These are phyloP conservation scores for Asbolus verrucosus DNA, from an alignment of 1,140 invertebrate genomes.

Conservation along the genomic window DNA sequence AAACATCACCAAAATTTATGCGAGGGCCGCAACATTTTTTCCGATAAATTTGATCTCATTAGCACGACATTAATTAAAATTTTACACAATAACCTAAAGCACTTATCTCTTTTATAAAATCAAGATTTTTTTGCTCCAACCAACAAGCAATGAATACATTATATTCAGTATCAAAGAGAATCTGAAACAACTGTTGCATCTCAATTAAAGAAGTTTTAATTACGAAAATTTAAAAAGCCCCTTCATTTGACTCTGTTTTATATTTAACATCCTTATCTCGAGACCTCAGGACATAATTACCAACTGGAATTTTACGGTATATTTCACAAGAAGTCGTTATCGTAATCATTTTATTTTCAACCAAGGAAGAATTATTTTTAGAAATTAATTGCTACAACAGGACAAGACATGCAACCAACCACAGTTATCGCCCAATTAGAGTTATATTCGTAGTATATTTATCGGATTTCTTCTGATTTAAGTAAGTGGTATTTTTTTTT, in stretches of 20 bases:
- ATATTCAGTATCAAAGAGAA: conserved; percentile 34
- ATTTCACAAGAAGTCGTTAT: conserved; percentile 17
- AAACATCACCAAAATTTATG: too few relatives aligned
- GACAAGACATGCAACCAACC: too few relatives aligned
- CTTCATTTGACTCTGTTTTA: conserved; percentile 40
- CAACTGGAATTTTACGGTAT: conserved; percentile 35
- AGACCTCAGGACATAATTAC: conserved; percentile 54
- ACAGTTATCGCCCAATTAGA: too few relatives aligned
- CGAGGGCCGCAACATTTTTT: neutral
- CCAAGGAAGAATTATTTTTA: conserved; percentile 7
- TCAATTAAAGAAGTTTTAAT: conserved; percentile 57
- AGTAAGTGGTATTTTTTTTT: too few relatives aligned
- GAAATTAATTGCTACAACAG: conserved; percentile 5
- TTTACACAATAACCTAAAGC: conserved; percentile 26
- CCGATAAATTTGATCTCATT: conserved; percentile 24
- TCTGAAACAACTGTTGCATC: conserved; percentile 55
- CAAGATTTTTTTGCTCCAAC: conserved; percentile 11
- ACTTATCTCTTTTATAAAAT: conserved; percentile 35
- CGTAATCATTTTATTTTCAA: conserved; percentile 19
- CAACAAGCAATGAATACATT: conserved; percentile 21
- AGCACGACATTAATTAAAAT: conserved; percentile 31
- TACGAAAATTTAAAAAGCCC: conserved; percentile 50
- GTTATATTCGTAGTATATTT: too few relatives aligned
- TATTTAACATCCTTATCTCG: conserved; percentile 49
- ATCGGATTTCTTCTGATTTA: too few relatives aligned